Base-by-base conservation (phyloP, 2,888 invertebrate species). In the Rhimphoctona megacephalus region DNA sequence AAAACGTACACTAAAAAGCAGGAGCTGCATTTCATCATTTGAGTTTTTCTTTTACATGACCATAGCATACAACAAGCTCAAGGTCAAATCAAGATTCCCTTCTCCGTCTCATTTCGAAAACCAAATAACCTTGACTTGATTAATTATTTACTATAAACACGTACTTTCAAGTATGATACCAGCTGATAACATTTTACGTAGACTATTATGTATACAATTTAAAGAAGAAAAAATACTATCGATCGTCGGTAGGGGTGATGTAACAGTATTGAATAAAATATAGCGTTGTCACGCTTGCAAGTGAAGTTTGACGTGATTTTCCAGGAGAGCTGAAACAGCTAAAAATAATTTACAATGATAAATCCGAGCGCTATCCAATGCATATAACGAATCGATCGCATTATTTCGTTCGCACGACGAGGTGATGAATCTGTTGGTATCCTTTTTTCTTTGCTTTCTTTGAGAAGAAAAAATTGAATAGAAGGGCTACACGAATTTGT, bases 301-400 rank as follows among this genome's bases (percentile, higher is more conserved):
- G 25, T 84, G 80, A 70, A 70, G 52, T 70, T 66, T 30, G 61
- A 76, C 30, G 33, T 36, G 39, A 61, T 49, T 33, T 70, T 77
- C 43, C 81, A 22, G 5, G 3, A 61, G 25, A 77, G 11, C 22
- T 70, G 70, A 17, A 49, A 57, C 0, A 70, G 49, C n/a, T 54
- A 81, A 70, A 82, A 69, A 82, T 46, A 79, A 80, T 74, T 76
- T 74, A 61, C 61, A 84, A 69, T 74, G 36, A 33, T 70, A 78
- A 78, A 72, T 22, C 33, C 66, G 72, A 54, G 46, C 39, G 66
- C 73, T 14, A 66, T 72, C 33, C 76, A 66, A 69, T 43, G n/a
- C n/a, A n/a, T 39, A n/a, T 66, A 36, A 66, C 66, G 66, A n/a
- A 66, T 64, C 1, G 43, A 43, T 17, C 14, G 25, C 22, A 66